A percentile compares a stretch with the other conserved stretches of the same genome.
Conservation (phyloP, 2,888 invertebrate species). For the Deroplatys truncata region DNA sequence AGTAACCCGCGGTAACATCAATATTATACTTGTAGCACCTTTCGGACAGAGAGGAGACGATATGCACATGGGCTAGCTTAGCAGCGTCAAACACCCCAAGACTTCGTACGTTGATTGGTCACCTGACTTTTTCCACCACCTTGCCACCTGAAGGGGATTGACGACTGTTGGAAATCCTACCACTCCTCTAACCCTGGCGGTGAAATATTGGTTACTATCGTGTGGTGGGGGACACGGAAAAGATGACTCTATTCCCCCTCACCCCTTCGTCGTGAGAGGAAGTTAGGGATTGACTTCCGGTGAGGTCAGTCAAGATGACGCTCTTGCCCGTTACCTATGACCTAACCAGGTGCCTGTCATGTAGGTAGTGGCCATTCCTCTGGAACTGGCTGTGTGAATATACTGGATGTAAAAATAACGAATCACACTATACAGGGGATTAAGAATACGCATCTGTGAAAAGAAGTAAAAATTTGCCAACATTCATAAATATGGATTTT, state of each 20-base stretch:
- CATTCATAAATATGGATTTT: no score
- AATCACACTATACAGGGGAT: no score
- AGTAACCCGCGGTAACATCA: neutral
- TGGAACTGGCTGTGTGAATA: neutral
- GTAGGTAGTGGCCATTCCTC: neutral
- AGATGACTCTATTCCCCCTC: neutral
- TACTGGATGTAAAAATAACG: neutral
- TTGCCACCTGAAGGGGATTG: neutral
- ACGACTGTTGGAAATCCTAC: neutral
- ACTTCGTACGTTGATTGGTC: constrained; percentile 17
- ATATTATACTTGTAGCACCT: neutral
- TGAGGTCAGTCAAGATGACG: neutral
- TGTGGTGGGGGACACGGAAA: neutral
- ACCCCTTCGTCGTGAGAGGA: neutral
- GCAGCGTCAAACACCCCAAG: neutral
- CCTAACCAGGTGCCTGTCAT: neutral
- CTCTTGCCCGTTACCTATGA: neutral
- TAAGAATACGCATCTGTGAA: no score
- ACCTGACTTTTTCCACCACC: constrained; percentile 20
- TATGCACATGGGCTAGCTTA: neutral
- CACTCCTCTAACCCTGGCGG: neutral
- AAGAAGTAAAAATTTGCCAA: no score
- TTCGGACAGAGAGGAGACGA: neutral
- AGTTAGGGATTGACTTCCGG: neutral
- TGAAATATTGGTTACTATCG: neutral